Percentiles rank a stretch among this genome's conserved stretches.
phyloP scores from a whole-genome alignment of 2,797 vertebrate species.

The Characodon lateralis region DNA sequence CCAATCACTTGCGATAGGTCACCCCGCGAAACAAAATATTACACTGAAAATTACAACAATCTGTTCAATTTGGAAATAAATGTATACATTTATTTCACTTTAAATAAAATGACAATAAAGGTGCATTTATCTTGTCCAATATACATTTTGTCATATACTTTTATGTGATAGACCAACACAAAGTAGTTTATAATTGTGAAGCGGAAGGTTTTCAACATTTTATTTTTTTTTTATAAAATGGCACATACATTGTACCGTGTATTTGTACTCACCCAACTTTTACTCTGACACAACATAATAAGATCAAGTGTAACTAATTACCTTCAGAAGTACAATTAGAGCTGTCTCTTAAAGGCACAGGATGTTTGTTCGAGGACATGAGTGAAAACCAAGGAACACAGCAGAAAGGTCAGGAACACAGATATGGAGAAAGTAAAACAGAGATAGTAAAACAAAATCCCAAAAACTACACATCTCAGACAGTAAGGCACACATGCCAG shows the following conservation, averaged over 20 bases:
- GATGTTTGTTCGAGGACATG: too few species aligned
- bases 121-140: conserved; percentile 1
- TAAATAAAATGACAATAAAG: neutral
- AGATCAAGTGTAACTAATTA: too few species aligned
- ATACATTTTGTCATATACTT: neutral
- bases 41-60: neutral
- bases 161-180: neutral
- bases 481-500: too few species aligned
- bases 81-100: neutral
- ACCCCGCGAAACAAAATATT: neutral
- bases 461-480: too few species aligned
- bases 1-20: neutral
- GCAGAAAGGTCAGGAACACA: neutral
- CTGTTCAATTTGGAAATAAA: neutral
- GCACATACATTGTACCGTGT: too few species aligned
- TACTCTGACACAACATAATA: too few species aligned
- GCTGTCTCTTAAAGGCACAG: too few species aligned
- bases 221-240: neutral
- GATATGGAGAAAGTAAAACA: too few species aligned
- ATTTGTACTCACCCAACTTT: too few species aligned
- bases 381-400: neutral
- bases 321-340: too few species aligned
- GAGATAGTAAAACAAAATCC: too few species aligned
- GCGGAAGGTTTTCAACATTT: neutral
- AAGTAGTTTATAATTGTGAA: neutral